Conservation (phyloP, 2,113 vertebrate genomes). For the Amia ocellicauda region DNA sequence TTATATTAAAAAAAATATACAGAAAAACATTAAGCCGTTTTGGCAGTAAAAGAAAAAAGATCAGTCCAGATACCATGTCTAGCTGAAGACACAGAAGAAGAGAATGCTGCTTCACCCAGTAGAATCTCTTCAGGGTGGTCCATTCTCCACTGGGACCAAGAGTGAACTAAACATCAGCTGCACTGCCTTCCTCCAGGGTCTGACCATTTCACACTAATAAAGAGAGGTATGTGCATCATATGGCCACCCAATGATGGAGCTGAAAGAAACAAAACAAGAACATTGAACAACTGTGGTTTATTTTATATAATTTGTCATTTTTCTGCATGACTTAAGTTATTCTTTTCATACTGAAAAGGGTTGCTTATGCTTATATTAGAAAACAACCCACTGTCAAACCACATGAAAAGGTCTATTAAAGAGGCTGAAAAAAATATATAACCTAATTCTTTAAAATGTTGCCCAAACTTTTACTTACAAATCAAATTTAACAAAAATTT, state of each 20-base stretch:
- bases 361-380: no score
- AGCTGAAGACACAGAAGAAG: conserved; percentile 29
- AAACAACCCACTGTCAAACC: no score
- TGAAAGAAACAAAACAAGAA: conserved; percentile 47
- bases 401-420: no score
- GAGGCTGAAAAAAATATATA: no score
- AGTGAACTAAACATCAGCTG: conserved; percentile 11
- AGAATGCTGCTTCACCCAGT: conserved; percentile 34
- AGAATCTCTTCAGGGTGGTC: conserved; percentile 29
- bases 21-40: neutral
- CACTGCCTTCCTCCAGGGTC: conserved; percentile 30
- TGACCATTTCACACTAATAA: conserved; percentile 22
- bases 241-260: conserved; percentile 70
- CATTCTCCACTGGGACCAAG: conserved; percentile 11
- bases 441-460: no score
- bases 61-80: conserved; percentile 20
- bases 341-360: no score
- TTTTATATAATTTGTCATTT: no score
- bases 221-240: conserved; percentile 47
- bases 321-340: no score
- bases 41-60: conserved; percentile 4
- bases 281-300: no score
- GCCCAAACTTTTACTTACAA: no score
- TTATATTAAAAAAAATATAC: conserved; percentile 17
- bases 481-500: no score